These are phyloP conservation scores for Paramormyrops kingsleyae DNA, from an alignment of 2,113 vertebrate species.

Conservation along the genomic window DNA sequence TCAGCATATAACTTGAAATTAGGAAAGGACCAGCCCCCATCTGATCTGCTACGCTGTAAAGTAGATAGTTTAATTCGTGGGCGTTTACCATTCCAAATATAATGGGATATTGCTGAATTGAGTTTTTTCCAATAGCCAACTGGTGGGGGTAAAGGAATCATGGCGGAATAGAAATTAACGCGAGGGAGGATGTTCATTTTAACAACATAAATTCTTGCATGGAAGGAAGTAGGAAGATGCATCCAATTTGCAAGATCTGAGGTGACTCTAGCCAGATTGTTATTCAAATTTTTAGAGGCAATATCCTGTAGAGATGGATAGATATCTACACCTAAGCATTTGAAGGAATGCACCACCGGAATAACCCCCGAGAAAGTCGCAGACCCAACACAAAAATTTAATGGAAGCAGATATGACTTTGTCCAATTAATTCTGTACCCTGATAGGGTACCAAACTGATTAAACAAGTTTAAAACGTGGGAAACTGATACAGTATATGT, in stretches of 20 bases:
- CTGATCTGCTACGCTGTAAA: neutral
- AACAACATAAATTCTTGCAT: neutral
- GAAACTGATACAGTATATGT: too few relatives aligned
- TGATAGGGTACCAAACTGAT: too few relatives aligned
- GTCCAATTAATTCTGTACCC: too few relatives aligned
- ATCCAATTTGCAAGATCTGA: neutral
- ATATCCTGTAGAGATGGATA: neutral
- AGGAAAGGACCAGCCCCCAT: too few relatives aligned
- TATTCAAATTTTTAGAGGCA: neutral
- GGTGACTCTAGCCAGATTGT: neutral
- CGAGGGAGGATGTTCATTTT: neutral
- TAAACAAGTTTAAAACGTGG: too few relatives aligned
- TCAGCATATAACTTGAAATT: too few relatives aligned
- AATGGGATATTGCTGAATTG: neutral
- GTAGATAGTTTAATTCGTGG: neutral
- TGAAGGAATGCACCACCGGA: too few relatives aligned
- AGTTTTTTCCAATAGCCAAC: neutral
- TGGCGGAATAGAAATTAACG: neutral
- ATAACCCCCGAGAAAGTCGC: too few relatives aligned
- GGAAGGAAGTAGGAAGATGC: neutral
- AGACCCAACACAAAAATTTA: too few relatives aligned
- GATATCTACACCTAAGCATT: too few relatives aligned
- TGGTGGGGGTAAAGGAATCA: neutral
- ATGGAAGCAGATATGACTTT: too few relatives aligned
- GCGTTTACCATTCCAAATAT: neutral